Evolutionary conservation across 2,888 invertebrate species (phyloP), one percentile per base, ranked within the genome.

Genomic region (Eremobia ochroleuca): DNA sequence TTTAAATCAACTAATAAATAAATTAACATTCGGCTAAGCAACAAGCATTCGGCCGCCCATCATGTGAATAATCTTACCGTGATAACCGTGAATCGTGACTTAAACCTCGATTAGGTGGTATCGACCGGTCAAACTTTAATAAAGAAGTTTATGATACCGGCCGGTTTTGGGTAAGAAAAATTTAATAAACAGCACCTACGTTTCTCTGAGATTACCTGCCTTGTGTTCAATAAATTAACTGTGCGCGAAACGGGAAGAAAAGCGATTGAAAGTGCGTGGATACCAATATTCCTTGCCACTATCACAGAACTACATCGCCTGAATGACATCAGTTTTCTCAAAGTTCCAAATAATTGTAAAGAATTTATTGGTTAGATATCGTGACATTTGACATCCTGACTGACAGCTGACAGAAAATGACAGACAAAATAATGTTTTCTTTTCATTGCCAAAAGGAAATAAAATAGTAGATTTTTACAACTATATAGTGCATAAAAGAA

Each of bases 21-120:
- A 46, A 59, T 58, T 40, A 59, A 34, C 3, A 67, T 52, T 65
- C 25, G 11, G 34, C 13, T 25, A 13, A 11, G 34, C 34, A 55
- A 55, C 34, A 34, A 25, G 13, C 25, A 61, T 61, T 61, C 9
- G 6, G n/a, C 46, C 52, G n/a, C 46, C 52, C 21, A 66, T 40
- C n/a, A 49, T 74, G 49, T 74, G 18, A 62, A 55, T 55, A 71
- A 55, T 25, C 0, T 25, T 18, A 73, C 9, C 9, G 11, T n/a
- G n/a, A n/a, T n/a, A n/a, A n/a, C n/a, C n/a, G n/a, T 81, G 81
- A 73, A 64, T 18, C 21, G 6, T 81, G 82, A 75, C 65, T 59
- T 79, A 81, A 74, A 43, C 15, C 15, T 55, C 46, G 58, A 65
- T 59, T 65, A 81, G 0, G 15, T 15, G 18, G 8, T 49, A 34